Conservation (phyloP, 1,140 invertebrate genomes). For the Amyelois transitella region DNA sequence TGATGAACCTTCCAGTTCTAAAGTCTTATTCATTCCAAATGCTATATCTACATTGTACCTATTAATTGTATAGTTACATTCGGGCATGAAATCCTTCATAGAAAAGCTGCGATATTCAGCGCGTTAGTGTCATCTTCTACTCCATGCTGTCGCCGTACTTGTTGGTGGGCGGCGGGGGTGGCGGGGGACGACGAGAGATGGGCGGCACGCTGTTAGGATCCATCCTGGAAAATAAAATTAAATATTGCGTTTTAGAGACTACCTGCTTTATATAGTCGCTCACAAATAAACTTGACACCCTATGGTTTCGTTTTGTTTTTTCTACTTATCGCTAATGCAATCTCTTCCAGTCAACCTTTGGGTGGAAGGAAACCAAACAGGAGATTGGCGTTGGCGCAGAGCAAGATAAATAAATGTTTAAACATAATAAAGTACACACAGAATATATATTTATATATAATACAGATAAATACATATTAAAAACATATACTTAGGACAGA, state of each 20-base stretch:
- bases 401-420: too few relatives aligned
- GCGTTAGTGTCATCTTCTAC: constrained; percentile 14
- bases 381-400: too few relatives aligned
- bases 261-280: neutral
- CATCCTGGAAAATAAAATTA: constrained; percentile 26
- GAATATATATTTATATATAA: too few relatives aligned
- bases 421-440: too few relatives aligned
- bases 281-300: neutral
- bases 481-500: too few relatives aligned
- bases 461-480: too few relatives aligned
- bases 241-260: neutral
- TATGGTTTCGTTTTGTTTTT: neutral
- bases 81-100: neutral
- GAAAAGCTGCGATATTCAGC: neutral
- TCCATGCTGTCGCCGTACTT: constrained; percentile 60
- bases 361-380: too few relatives aligned
- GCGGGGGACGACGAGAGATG: constrained; percentile 1
- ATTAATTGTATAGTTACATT: neutral
- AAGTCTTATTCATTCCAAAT: too few relatives aligned
- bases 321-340: too few relatives aligned
- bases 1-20: too few relatives aligned
- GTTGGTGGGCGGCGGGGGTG: constrained; percentile 32
- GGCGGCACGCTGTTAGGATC: constrained; percentile 26
- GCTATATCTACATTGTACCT: too few relatives aligned
- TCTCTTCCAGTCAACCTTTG: too few relatives aligned